These are phyloP conservation scores for Dendropsophus ebraccatus DNA, from an alignment of 2,113 vertebrate species.

Conservation along the genomic window DNA sequence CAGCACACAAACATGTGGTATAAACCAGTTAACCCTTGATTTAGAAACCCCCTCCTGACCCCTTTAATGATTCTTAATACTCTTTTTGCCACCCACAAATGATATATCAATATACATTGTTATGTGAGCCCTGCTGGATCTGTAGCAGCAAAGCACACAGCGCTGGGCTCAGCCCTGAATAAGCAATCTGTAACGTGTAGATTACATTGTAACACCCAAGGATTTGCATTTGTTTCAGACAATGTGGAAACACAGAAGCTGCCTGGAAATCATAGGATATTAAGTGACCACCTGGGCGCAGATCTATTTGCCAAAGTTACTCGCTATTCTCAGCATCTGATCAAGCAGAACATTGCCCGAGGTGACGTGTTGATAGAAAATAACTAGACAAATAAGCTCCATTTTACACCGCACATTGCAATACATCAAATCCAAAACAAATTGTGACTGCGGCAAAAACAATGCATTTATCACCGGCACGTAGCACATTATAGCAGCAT, in stretches of 20 bases:
- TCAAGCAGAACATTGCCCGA: background rate
- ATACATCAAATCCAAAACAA: background rate
- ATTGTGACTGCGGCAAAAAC: background rate
- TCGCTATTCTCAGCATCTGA: background rate
- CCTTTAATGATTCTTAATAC: too few species aligned
- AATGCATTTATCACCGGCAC: slow-evolving; percentile 14
- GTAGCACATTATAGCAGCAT: background rate
- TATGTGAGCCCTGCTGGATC: background rate
- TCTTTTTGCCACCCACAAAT: too few species aligned
- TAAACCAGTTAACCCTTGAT: too few species aligned
- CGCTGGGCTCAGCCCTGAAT: background rate
- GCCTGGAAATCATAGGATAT: background rate
- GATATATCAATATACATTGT: background rate
- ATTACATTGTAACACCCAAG: slow-evolving; percentile 2
- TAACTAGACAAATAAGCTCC: background rate
- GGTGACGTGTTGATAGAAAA: background rate
- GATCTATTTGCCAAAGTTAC: background rate
- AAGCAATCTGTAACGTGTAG: background rate
- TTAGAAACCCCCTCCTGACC: too few species aligned
- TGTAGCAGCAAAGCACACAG: background rate
- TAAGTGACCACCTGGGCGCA: slow-evolving; percentile 10
- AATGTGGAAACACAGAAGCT: background rate
- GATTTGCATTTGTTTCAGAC: background rate
- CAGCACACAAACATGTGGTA: too few species aligned
- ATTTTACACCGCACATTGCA: background rate